These are phyloP conservation scores for Patella depressa DNA, from an alignment of 2,888 invertebrate species.

Conservation along the genomic window DNA sequence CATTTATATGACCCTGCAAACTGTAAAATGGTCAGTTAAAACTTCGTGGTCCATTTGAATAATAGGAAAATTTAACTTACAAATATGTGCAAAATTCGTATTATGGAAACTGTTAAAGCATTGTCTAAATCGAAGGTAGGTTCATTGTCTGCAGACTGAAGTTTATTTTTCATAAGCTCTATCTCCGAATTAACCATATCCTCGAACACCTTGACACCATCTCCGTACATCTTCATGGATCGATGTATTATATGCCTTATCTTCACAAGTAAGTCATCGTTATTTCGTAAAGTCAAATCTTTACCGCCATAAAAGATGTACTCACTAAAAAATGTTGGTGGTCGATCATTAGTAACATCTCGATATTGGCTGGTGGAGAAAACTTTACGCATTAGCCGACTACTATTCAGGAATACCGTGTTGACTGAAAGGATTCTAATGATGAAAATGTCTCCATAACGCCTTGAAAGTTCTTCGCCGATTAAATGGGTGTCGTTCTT, in stretches of 20 bases:
- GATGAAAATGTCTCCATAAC: neutral
- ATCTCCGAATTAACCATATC: conserved; percentile 1
- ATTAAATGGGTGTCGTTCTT: neutral
- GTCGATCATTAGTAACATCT: neutral
- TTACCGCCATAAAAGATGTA: neutral
- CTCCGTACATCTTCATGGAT: neutral
- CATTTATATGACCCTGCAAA: too few relatives aligned
- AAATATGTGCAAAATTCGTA: neutral
- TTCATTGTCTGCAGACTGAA: neutral
- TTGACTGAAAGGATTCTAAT: neutral
- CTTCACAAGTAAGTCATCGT: neutral
- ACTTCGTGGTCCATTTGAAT: too few relatives aligned
- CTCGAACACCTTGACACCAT: neutral
- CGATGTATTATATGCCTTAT: neutral
- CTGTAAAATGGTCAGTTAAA: too few relatives aligned
- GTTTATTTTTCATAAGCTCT: neutral
- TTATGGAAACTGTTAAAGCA: neutral
- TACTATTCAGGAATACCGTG: neutral
- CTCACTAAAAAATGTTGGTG: neutral
- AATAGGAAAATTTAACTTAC: neutral
- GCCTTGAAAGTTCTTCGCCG: neutral
- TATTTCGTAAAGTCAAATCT: neutral
- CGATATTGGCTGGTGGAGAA: neutral
- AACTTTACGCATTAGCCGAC: neutral
- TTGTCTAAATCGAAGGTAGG: neutral